Conservation (phyloP, 2,797 vertebrate species). For the Pteropus rufus region DNA sequence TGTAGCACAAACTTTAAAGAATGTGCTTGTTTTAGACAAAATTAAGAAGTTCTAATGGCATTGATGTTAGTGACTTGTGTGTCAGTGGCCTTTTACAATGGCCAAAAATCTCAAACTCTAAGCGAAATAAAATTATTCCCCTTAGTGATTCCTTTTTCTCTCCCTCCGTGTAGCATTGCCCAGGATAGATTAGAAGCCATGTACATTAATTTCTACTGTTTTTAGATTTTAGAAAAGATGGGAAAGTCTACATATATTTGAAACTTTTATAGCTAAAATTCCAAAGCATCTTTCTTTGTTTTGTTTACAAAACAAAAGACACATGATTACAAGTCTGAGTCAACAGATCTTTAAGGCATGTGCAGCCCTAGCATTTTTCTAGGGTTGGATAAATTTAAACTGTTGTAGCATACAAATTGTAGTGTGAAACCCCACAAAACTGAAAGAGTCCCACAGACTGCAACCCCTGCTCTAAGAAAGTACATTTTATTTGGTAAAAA, state of each 20-base stretch:
- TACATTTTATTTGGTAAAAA: background rate
- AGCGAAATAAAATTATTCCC: background rate
- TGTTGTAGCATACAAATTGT: background rate
- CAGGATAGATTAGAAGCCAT: background rate
- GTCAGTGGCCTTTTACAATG: background rate
- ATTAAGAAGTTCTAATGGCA: background rate
- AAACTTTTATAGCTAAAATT: background rate
- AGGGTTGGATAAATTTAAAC: background rate
- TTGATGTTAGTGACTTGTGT: background rate
- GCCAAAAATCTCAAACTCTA: background rate
- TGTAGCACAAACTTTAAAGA: background rate
- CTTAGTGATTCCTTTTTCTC: background rate
- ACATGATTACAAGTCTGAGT: background rate
- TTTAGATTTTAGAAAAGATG: background rate
- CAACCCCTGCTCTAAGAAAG: background rate
- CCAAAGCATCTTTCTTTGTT: background rate
- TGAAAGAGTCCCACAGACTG: background rate
- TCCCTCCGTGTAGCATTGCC: background rate
- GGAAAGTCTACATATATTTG: background rate
- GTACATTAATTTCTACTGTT: background rate
- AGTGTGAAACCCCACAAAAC: background rate
- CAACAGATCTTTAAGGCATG: background rate
- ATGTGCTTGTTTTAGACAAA: background rate
- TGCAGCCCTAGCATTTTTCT: background rate
- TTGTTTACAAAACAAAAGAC: background rate